Base-by-base conservation (phyloP, 2,797 vertebrate genomes). In the Brachyrhaphis roseni region DNA sequence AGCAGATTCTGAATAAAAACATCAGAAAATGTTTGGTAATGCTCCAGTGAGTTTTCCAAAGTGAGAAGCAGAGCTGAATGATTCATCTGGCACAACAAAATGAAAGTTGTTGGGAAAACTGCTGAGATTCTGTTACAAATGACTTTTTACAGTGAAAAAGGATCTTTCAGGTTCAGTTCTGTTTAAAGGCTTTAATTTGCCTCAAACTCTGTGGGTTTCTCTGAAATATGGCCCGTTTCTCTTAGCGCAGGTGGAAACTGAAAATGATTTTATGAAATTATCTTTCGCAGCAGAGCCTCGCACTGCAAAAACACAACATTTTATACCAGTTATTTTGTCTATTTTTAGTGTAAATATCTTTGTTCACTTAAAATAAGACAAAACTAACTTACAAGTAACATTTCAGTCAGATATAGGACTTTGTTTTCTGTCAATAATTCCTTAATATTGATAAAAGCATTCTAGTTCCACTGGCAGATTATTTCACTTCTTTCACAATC, bases 101-200 rank as follows among this genome's bases (percentile, higher is more conserved):
- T 11, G 8, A 68, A 39, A 68, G 20, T 5, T 41, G 18, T 43
- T 70, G n/a, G 36, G 41, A 70, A 43, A 70, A 43, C 66, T 45
- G 66, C 41, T n/a, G 12, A 39, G 18, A 43, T 26, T 41, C 23
- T 43, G 23, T 7, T n/a, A 43, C 11, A 11, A 26, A n/a, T 45
- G 26, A n/a, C 41, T n/a, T 41, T 68, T 43, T 71, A 71, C 43
- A n/a, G 68, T 70, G 23, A 70, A 41, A n/a, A n/a, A 45, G 66
- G 66, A 70, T 41, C 66, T 45, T 70, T 70, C 66, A n/a, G 66
- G n/a, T 71, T 41, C 36, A 68, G 12, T 26, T 45, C 26, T 16
- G 26, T 71, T 71, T 39, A 68, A 41, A 41, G 1, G 8, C 0
- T 68, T 39, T 1, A 1, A 41, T 68, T 68, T 68, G 20, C 34